These are phyloP conservation scores for Drosophila repleta DNA, from an alignment of 1,140 invertebrate genomes.

Conservation along the genomic window DNA sequence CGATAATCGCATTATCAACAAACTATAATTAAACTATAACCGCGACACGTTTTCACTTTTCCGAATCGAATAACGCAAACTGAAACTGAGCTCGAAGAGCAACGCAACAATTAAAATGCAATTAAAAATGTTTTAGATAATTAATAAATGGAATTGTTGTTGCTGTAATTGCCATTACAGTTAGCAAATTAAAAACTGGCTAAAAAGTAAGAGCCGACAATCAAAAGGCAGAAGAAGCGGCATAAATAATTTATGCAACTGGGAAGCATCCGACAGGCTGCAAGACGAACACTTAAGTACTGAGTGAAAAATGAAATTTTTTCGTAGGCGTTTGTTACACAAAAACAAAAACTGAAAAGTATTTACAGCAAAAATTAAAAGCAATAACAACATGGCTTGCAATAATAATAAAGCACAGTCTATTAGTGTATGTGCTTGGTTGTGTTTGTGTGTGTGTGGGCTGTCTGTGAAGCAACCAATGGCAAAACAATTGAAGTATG, in stretches of 20 bases:
- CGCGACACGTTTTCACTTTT: conserved; percentile 75
- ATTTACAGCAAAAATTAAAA: conserved; percentile 75
- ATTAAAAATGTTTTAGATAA: conserved; percentile 69
- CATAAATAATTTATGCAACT: conserved; percentile 74
- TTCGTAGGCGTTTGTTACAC: conserved; percentile 57
- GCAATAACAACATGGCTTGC: conserved; percentile 46
- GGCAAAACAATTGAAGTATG: conserved; percentile 75
- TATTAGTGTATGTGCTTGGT: conserved; percentile 23
- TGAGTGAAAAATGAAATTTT: conserved; percentile 57
- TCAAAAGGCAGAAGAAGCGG: conserved; percentile 8
- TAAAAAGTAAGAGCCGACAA: conserved; percentile 37
- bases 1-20: conserved; percentile 67
- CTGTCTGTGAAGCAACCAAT: conserved; percentile 59
- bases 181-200: conserved; percentile 40
- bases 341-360: conserved; percentile 58
- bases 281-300: conserved; percentile 15
- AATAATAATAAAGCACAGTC: conserved; percentile 32
- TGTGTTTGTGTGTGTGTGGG: conserved; percentile 35
- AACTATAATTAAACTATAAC: conserved; percentile 65
- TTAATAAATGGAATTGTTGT: conserved; percentile 20
- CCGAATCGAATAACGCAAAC: conserved; percentile 32
- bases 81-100: conserved; percentile 45
- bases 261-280: conserved; percentile 45
- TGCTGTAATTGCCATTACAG: conserved; percentile 31
- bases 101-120: conserved; percentile 68